Base-by-base conservation (phyloP, 2,888 invertebrate species). In the Lochmaea crataegi region DNA sequence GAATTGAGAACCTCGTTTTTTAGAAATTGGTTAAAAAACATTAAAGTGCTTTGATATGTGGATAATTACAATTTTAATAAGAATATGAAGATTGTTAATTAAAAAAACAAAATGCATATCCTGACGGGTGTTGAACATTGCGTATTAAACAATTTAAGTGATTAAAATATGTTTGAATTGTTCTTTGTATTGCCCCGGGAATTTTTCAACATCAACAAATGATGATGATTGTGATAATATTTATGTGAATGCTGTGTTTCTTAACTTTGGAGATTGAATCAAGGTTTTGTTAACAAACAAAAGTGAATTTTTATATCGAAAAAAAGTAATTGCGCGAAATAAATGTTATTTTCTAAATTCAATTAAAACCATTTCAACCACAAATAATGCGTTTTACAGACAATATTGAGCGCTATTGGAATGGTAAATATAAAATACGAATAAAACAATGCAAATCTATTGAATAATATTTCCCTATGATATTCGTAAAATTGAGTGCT, bases 181-280 rank as follows among this genome's bases (percentile, higher is more conserved):
- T 58, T 58, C 16, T 58, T 58, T 58, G n/a, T 16, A 58, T 26
- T 58, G 12, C 14, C 26, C 14, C 58, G 58, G 58, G 58, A 58
- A 26, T 12, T 38, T 58, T 58, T 58, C 58, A 58, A 58, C 58
- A 58, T 32, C 32, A 58, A 58, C 58, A 58, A 58, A 58, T 38
- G 32, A n/a, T 38, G 32, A n/a, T 26, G 58, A 32, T 18, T 53
- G 51, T 53, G 51, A 58, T 58, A 32, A 58, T 58, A 32, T 57
- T 22, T 11, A 38, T 58, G 38, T 38, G n/a, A 58, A 58, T 58
- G 58, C 58, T 12, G 26, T 9, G 32, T 58, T 58, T 32, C 58
- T 58, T 58, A 58, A 58, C 38, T 58, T 58, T 3, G 9, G 16
- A 58, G 58, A 58, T 58, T 12, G 11, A 58, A 58, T 58, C 58